phyloP scores from a whole-genome alignment of 1,140 invertebrate species.

The Achroia grisella region DNA sequence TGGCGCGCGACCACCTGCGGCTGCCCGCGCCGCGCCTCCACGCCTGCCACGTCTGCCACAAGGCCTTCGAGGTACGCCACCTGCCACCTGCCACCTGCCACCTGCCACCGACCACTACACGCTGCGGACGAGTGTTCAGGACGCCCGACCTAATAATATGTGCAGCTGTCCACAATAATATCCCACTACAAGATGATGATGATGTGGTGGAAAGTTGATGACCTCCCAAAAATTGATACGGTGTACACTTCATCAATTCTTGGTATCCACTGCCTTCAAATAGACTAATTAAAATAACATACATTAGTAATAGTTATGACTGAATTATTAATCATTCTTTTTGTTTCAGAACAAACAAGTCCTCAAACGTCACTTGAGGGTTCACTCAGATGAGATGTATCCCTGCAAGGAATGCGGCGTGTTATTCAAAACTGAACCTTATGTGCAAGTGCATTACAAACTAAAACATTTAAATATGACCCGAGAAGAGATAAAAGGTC shows the following conservation, averaged over 20 bases:
- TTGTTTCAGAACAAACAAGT: slow-evolving; percentile 36
- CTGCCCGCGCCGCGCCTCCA: slow-evolving; percentile 21
- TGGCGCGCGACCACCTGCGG: slow-evolving; percentile 14
- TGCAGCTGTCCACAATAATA: slow-evolving; percentile 10
- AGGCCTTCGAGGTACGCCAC: slow-evolving; percentile 22
- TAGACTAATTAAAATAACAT: too few species aligned
- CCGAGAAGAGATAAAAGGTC: slow-evolving; percentile 23
- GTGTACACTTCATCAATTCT: too few species aligned
- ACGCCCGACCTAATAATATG: slow-evolving; percentile 24
- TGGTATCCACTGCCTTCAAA: too few species aligned
- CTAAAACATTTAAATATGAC: slow-evolving; percentile 40
- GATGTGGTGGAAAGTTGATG: too few species aligned
- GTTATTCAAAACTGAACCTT: slow-evolving; percentile 33
- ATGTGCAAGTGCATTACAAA: slow-evolving; percentile 40
- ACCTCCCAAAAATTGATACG: too few species aligned
- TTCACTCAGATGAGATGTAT: slow-evolving; percentile 26
- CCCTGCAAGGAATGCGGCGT: slow-evolving; percentile 33
- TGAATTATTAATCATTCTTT: too few species aligned
- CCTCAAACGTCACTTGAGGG: slow-evolving; percentile 28
- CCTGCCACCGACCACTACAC: too few species aligned
- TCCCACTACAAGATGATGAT: too few species aligned
- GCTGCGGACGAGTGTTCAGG: slow-evolving; percentile 32
- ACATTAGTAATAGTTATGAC: too few species aligned
- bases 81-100: too few species aligned
- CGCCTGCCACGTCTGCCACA: slow-evolving; percentile 23